These are phyloP conservation scores for Troilus luridus DNA, from an alignment of 2,888 invertebrate species.

Conservation along the genomic window DNA sequence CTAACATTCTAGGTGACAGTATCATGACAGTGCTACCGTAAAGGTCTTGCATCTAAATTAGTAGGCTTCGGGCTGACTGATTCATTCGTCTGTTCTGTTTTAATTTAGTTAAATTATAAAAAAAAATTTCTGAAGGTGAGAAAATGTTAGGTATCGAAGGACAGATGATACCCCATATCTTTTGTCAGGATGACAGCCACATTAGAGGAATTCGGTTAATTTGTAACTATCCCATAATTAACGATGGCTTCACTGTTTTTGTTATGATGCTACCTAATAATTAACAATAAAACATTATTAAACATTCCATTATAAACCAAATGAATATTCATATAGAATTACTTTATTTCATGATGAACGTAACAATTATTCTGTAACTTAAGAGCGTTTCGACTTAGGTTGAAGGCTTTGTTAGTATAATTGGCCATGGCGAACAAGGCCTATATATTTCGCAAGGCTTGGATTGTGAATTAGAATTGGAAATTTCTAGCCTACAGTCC, in stretches of 20 bases:
- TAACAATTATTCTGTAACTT: not conserved
- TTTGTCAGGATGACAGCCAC: not conserved
- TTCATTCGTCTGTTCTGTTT: too few species aligned
- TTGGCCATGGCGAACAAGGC: not conserved
- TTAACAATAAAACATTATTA: not conserved
- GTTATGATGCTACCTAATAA: not conserved
- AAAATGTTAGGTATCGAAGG: not conserved
- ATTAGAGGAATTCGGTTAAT: not conserved
- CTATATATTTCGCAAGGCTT: not conserved
- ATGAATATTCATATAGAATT: not conserved
- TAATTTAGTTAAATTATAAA: too few species aligned
- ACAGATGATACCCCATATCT: not conserved
- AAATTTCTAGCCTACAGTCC: not conserved
- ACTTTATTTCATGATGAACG: not conserved
- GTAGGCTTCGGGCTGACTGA: not conserved
- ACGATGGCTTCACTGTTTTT: not conserved
- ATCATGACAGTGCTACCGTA: not conserved
- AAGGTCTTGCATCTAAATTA: not conserved
- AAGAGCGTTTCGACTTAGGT: not conserved
- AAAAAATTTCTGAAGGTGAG: not conserved
- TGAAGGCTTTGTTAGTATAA: slow-evolving; percentile 5
- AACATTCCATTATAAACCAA: not conserved
- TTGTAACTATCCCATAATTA: not conserved
- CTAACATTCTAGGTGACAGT: not conserved
- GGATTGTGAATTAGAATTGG: slow-evolving; percentile 23